A percentile compares a stretch with the other conserved stretches of the same genome.
phyloP scores from a whole-genome alignment of 2,888 invertebrate species.

The Neoitamus cyanurus region DNA sequence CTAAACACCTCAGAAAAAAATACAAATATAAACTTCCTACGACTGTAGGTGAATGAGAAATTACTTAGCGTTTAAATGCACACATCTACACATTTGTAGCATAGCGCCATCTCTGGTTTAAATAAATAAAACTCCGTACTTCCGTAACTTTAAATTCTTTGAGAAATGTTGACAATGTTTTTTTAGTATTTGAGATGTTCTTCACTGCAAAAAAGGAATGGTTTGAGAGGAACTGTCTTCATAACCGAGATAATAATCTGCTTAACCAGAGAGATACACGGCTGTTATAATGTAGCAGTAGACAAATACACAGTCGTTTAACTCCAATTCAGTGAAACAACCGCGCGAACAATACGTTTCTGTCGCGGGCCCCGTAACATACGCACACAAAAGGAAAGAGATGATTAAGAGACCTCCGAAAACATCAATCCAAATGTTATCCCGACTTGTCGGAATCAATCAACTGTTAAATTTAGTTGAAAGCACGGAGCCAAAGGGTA shows the following conservation, averaged over 20 bases:
- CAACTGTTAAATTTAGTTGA: slow-evolving; percentile 45
- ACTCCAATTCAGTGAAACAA: background rate
- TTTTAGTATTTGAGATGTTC: too few species aligned
- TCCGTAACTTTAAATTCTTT: too few species aligned
- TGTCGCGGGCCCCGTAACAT: background rate
- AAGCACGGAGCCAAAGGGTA: slow-evolving; percentile 46
- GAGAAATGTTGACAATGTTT: too few species aligned
- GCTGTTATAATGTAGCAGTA: background rate
- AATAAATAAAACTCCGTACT: too few species aligned
- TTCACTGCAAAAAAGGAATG: background rate
- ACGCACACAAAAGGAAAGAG: background rate
- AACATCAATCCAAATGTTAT: slow-evolving; percentile 43
- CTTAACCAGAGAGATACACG: background rate
- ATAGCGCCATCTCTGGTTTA: too few species aligned
- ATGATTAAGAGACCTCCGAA: slow-evolving; percentile 31
- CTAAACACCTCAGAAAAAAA: too few species aligned
- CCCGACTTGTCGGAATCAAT: slow-evolving; percentile 39
- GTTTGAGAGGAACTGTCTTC: background rate
- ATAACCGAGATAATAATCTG: background rate
- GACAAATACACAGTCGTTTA: background rate
- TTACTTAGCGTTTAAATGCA: too few species aligned
- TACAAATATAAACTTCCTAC: too few species aligned
- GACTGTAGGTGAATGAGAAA: too few species aligned
- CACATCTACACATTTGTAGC: too few species aligned
- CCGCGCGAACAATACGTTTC: background rate